Percentiles rank a stretch among this genome's conserved stretches.
phyloP scores from a whole-genome alignment of 2,888 invertebrate species.

The Nowickia ferox region DNA sequence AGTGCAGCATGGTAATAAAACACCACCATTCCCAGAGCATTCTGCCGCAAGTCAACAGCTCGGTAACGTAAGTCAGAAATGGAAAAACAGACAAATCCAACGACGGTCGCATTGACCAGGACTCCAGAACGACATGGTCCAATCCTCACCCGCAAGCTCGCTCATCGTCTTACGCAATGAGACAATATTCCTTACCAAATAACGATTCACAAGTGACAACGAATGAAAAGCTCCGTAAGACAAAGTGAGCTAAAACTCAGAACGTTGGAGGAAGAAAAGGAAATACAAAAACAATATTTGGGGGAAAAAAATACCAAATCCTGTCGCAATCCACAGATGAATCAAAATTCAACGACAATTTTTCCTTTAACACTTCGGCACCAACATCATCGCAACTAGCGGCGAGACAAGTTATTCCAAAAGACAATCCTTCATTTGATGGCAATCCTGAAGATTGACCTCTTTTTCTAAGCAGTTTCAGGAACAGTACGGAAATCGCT shows the following conservation, averaged over 20 bases:
- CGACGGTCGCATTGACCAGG: not conserved
- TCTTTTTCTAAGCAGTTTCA: too few species aligned
- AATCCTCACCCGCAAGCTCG: not conserved
- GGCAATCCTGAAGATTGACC: not conserved
- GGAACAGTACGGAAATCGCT: too few species aligned
- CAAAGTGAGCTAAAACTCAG: not conserved
- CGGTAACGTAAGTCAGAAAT: not conserved
- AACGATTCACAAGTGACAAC: not conserved
- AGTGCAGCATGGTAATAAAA: not conserved
- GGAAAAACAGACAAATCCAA: not conserved
- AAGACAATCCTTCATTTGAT: not conserved
- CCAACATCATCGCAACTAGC: not conserved
- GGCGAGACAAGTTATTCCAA: not conserved
- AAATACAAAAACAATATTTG: not conserved
- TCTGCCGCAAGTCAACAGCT: not conserved
- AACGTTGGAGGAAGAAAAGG: not conserved
- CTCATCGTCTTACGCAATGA: too few species aligned
- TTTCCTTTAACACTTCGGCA: not conserved
- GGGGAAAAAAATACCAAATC: not conserved
- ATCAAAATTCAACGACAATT: not conserved
- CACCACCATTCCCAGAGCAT: not conserved
- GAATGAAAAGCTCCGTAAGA: not conserved
- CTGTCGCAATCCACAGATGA: not conserved
- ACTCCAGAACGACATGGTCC: not conserved
- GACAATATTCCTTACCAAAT: not conserved